phyloP scores from a whole-genome alignment of 2,888 invertebrate species.

The Lordiphosa andalusiaca region DNA sequence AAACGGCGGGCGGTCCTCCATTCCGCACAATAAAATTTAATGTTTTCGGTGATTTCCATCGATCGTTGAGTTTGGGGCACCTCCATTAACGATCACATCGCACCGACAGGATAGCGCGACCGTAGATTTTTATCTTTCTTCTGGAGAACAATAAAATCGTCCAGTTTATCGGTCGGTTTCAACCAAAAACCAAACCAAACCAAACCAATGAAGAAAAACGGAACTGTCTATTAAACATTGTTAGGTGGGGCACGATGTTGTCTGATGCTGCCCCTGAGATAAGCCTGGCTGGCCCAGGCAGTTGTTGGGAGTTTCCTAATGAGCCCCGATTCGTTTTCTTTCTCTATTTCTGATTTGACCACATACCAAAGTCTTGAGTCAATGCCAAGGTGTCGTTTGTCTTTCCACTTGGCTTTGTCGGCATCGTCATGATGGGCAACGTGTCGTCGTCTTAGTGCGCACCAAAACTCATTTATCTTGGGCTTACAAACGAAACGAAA shows the following conservation, averaged over 20 bases:
- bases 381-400: conserved; percentile 73
- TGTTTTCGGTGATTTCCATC: conserved; percentile 43
- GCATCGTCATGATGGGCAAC: conserved; percentile 54
- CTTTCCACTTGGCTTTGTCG: conserved; percentile 65
- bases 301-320: not conserved
- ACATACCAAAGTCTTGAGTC: conserved; percentile 72
- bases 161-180: conserved; percentile 62
- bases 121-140: conserved; percentile 52
- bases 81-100: conserved; percentile 23
- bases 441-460: conserved; percentile 74
- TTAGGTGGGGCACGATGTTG: conserved; percentile 12
- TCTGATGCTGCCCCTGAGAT: not conserved
- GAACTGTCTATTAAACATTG: conserved; percentile 62
- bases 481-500: conserved; percentile 55
- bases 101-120: conserved; percentile 39
- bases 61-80: conserved; percentile 13
- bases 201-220: no score
- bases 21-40: conserved; percentile 57
- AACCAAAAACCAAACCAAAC: conserved; percentile 18
- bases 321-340: not conserved
- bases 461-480: conserved; percentile 77
- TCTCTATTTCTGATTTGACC: conserved; percentile 16
- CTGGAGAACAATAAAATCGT: conserved; percentile 55
- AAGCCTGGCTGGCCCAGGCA: no score
- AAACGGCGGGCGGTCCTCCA: conserved; percentile 64